Evolutionary conservation across 2,888 invertebrate genomes (phyloP).

Genomic region (Parelbella ahira): DNA sequence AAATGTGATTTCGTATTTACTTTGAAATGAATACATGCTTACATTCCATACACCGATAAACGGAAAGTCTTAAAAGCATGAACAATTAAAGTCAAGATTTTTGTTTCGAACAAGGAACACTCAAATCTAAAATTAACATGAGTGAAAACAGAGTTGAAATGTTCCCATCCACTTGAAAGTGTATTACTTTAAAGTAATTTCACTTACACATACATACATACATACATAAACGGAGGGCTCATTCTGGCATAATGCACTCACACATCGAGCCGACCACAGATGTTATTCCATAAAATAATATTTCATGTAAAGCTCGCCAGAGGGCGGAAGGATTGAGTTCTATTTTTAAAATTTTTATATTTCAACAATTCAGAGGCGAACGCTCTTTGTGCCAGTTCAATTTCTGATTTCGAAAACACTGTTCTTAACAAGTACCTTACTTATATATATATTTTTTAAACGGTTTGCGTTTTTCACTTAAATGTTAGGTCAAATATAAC

Average conservation of each 20-base stretch:
- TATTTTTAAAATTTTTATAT: conserved; percentile 76
- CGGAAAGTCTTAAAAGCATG: conserved; percentile 9
- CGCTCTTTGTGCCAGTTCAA: conserved; percentile 42
- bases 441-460: conserved; percentile 3
- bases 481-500: too few species aligned
- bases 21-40: too few species aligned
- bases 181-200: conserved; percentile 72
- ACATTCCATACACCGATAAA: too few species aligned
- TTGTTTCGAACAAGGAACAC: conserved; percentile 36
- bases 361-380: conserved; percentile 63
- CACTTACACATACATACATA: conserved; percentile 68
- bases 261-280: conserved; percentile 64
- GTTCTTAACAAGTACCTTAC: conserved; percentile 8
- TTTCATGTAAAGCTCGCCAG: conserved; percentile 79
- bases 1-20: too few species aligned
- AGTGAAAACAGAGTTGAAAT: conserved; percentile 56
- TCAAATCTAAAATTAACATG: conserved; percentile 44
- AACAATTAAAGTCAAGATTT: conserved; percentile 26
- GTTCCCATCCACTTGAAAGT: conserved; percentile 71
- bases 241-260: conserved; percentile 53
- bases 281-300: conserved; percentile 81
- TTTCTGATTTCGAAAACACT: conserved; percentile 27
- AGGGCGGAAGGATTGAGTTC: conserved; percentile 80
- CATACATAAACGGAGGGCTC: conserved; percentile 57
- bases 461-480: conserved; percentile 5